Base-by-base conservation (phyloP, 2,113 vertebrate genomes). In the Elaphurus davidianus region DNA sequence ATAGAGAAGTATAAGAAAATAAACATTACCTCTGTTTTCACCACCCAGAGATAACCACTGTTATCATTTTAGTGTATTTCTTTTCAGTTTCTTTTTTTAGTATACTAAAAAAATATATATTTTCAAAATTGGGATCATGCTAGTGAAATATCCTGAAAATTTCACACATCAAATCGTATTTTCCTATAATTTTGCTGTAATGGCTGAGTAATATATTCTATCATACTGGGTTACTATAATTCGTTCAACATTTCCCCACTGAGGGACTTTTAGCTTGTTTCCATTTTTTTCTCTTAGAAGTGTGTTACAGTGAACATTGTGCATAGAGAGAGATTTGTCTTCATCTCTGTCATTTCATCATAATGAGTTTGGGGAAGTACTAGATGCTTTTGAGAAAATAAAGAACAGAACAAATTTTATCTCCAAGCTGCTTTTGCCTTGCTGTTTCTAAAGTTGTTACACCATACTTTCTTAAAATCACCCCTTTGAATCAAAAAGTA, bases 131-230 rank as follows among this genome's bases (percentile, higher is more conserved):
- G 33, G 21, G 36, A 82, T 78, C 25, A 54, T 76, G 40, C 28
- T 92, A 93, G 89, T 87, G 83, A 93, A 96, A 90, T 84, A 94
- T 40, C 54, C 78, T 81, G 12, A 74, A 84, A 94, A 47, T 71
- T 92, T 96, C 57, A 91, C n/a, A 79, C 55, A 81, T 71, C 36
- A 79, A 87, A 93, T 74, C 19, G 71, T 45, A 83, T 86, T 96
- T 97, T 96, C 57, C 83, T 62, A 67, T 36, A 74, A 96, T 87
- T 96, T 82, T 11, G 87, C 67, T 89, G 89, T 97, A 93, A 87
- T 91, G 21, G 21, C 36, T 79, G 43, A 87, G 50, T 92, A 95
- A 91, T 52, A 55, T 40, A 55, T 36, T 86, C n/a, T 87, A 21
- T 59, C 23, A 97, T 13, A n/a, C 40, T 89, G 43, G 23, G 36